Evolutionary conservation across 2,113 vertebrate genomes (phyloP), one percentile per base, ranked within the genome.

Genomic region (Saccopteryx bilineata): DNA sequence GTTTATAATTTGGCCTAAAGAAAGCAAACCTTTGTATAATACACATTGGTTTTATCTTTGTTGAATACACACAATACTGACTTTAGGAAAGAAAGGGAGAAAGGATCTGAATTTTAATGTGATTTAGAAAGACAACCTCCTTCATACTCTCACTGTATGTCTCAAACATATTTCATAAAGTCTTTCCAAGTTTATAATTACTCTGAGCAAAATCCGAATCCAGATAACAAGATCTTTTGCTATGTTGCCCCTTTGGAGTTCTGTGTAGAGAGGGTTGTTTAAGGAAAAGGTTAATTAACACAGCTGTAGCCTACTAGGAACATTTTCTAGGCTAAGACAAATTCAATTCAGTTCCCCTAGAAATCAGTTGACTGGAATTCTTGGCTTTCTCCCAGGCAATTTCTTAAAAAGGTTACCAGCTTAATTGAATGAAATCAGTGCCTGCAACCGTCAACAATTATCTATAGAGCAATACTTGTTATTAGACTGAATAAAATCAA

Each of bases 341-440:
- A 68, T 96, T 84, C 93, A 96, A 69, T 95, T 96, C 92, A 86
- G 46, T 78, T 86, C 93, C 75, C 83, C 88, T 85, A 88, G 96
- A 96, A 96, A 89, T 82, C 76, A 86, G 71, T 93, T 87, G 81
- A 96, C 94, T 91, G 82, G 91, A 90, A 97, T 92, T 96, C 60
- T 87, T 98, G 97, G 96, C 94, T 92, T 87, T 76, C 65, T 94
- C 69, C 96, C 97, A 98, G 83, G 94, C 78, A 93, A 81, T 93
- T 94, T 96, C 95, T 95, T 97, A 71, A 97, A 96, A 97, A 97
- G 94, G 96, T 96, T 97, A 98, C 91, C 56, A 95, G 87, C 78
- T 96, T 97, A 97, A 97, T 60, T 96, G 94, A 97, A 96, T 92
- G 94, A 97, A 98, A 97, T 94, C 87, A 79, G 95, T 95, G 80